Evolutionary conservation across 2,113 vertebrate species (phyloP).

Genomic region (Rutilus rutilus): DNA sequence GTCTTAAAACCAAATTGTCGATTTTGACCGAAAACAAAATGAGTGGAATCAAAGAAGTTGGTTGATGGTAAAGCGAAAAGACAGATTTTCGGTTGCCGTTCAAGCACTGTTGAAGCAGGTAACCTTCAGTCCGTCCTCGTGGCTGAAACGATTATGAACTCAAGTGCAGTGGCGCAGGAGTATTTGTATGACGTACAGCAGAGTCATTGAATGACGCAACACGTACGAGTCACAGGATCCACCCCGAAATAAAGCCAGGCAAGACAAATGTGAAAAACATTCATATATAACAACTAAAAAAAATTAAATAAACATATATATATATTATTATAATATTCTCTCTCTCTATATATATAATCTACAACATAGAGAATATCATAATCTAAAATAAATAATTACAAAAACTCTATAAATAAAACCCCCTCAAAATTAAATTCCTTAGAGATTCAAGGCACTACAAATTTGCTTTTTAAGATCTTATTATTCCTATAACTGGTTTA

Average conservation of each 20-base stretch:
- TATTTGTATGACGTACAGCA: not conserved
- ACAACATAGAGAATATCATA: not conserved
- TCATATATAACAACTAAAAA: not conserved
- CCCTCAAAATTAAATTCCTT: not conserved
- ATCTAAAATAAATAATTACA: not conserved
- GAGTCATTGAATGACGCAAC: not conserved
- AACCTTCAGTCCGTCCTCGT: conserved; percentile 70
- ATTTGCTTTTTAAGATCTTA: not conserved
- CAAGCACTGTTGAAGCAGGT: conserved; percentile 92
- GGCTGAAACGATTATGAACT: not conserved
- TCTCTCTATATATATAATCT: not conserved
- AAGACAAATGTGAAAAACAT: not conserved
- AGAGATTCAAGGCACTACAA: not conserved
- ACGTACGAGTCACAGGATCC: not conserved
- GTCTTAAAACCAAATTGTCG: conserved; percentile 35
- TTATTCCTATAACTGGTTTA: not conserved
- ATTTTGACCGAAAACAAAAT: not conserved
- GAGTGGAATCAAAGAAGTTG: not conserved
- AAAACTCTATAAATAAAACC: not conserved
- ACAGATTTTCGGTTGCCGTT: conserved; percentile 81
- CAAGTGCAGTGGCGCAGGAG: not conserved
- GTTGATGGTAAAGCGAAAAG: conserved; percentile 35
- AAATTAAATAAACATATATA: not conserved
- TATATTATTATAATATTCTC: too few relatives aligned
- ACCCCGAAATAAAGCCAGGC: not conserved